phyloP scores from a whole-genome alignment of 2,888 invertebrate species.

The Norana najaformis region DNA sequence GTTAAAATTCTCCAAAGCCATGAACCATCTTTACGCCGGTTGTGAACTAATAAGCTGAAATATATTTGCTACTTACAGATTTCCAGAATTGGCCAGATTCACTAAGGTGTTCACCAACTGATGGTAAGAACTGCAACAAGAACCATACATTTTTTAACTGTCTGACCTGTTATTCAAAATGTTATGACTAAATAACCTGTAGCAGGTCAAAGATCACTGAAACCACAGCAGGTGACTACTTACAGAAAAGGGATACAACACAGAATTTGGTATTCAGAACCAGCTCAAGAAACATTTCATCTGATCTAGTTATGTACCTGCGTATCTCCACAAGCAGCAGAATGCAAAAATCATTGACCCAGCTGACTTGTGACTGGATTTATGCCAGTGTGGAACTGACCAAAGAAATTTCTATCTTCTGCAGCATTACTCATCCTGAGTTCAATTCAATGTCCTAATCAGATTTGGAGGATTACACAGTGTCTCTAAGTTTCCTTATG shows the following conservation, averaged over 20 bases:
- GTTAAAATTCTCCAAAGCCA: background rate
- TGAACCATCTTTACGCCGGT: background rate
- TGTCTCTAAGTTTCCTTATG: background rate
- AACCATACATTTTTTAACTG: background rate
- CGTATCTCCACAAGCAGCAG: background rate
- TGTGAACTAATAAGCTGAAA: background rate
- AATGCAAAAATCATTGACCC: background rate
- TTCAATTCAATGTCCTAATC: background rate
- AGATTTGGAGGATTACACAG: background rate
- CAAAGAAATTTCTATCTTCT: background rate
- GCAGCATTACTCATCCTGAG: background rate
- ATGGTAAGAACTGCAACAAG: constrained; percentile 53
- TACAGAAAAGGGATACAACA: background rate
- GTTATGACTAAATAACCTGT: background rate
- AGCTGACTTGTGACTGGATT: background rate
- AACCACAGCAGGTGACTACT: background rate
- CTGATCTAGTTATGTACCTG: background rate
- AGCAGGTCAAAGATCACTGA: background rate
- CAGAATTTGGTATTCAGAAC: background rate
- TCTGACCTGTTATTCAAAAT: too few relatives aligned
- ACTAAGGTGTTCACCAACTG: constrained; percentile 55
- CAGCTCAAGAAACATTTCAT: background rate
- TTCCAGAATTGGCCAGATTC: constrained; percentile 56
- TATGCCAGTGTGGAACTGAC: background rate
- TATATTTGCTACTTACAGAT: constrained; percentile 58